Percentiles rank a stretch among this genome's conserved stretches.
These are phyloP conservation scores for Mycalesis mineus DNA, from an alignment of 2,888 invertebrate genomes.

Conservation along the genomic window DNA sequence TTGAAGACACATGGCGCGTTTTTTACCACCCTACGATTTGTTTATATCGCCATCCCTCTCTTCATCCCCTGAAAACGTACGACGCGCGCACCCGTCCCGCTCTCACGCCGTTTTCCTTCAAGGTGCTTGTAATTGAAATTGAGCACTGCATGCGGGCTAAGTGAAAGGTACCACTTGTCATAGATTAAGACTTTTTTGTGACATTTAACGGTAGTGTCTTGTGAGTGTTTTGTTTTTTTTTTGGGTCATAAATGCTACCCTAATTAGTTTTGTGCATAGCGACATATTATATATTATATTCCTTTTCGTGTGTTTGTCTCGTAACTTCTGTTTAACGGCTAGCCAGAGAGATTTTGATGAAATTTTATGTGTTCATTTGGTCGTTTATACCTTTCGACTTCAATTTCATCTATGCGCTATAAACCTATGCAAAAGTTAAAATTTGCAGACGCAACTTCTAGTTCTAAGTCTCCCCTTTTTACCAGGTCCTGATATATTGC, in stretches of 20 bases:
- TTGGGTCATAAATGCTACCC: background rate
- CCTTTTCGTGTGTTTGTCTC: no score
- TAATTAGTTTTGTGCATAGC: slow-evolving; percentile 1
- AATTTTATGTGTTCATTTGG: no score
- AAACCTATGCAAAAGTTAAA: no score
- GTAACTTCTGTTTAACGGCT: no score
- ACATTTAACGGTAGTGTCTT: slow-evolving; percentile 13
- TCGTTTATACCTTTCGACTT: no score
- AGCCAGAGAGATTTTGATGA: no score
- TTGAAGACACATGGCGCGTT: slow-evolving; percentile 64
- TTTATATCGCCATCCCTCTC: slow-evolving; percentile 54
- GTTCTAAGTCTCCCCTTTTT: no score
- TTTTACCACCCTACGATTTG: slow-evolving; percentile 70
- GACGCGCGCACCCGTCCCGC: slow-evolving; percentile 36
- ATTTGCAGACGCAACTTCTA: no score
- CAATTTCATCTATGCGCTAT: no score
- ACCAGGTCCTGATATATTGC: no score
- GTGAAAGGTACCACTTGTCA: slow-evolving; percentile 64
- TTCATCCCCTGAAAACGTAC: slow-evolving; percentile 20
- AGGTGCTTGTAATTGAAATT: slow-evolving; percentile 70
- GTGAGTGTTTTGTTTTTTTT: background rate
- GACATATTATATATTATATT: no score
- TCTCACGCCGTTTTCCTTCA: slow-evolving; percentile 60
- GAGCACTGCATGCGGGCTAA: slow-evolving; percentile 72
- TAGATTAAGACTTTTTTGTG: slow-evolving; percentile 41